Conservation (phyloP, 2,113 vertebrate species). For the Paramormyrops kingsleyae region DNA sequence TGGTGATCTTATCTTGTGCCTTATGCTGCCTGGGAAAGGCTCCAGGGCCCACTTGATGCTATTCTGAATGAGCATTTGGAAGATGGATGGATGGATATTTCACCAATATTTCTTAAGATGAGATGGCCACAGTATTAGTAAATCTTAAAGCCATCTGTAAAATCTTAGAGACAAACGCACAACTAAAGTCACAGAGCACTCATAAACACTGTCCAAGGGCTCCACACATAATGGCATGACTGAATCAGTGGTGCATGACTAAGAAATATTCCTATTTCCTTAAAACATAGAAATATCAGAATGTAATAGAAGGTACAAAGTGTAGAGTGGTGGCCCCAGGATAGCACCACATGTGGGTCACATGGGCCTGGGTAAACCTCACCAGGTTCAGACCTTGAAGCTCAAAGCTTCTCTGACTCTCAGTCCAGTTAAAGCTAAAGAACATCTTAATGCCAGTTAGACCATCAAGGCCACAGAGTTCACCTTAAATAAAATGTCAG, state of each 20-base stretch:
- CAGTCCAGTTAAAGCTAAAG: neutral
- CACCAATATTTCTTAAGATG: neutral
- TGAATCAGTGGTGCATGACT: neutral
- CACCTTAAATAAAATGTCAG: neutral
- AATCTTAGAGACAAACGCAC: neutral
- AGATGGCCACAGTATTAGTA: neutral
- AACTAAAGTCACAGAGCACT: neutral
- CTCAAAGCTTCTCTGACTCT: neutral
- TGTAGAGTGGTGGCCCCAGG: neutral
- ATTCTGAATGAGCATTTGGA: neutral
- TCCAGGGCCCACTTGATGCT: neutral
- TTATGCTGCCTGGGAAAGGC: neutral
- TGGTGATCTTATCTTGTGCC: neutral
- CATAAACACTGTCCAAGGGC: neutral
- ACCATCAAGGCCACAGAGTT: neutral
- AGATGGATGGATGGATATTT: neutral
- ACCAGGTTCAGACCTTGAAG: neutral
- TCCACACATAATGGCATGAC: neutral
- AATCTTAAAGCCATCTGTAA: neutral
- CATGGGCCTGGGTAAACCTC: neutral
- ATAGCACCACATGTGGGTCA: neutral
- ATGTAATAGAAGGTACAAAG: neutral
- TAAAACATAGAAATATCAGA: neutral
- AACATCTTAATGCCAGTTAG: neutral
- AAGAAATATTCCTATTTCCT: neutral